A percentile compares a stretch with the other conserved stretches of the same genome.
Conservation (phyloP, 2,888 invertebrate species). For the Craniophora ligustri region DNA sequence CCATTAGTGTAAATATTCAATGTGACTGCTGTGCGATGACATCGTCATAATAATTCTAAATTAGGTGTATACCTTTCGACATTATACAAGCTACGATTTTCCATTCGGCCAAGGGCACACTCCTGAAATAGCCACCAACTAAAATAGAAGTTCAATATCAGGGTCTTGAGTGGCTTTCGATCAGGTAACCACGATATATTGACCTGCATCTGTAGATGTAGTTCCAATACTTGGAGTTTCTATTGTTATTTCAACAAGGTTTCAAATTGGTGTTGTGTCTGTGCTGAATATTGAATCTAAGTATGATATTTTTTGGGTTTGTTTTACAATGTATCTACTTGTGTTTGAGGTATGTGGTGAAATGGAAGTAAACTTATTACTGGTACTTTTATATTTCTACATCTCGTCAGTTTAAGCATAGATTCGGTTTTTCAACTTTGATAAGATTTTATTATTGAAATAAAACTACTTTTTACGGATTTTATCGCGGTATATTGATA, state of each 20-base stretch:
- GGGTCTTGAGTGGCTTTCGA: constrained; percentile 39
- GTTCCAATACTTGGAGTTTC: constrained; percentile 17
- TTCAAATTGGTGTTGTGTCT: constrained; percentile 44
- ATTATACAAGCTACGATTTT: constrained; percentile 51
- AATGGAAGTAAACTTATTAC: too few species aligned
- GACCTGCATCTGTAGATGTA: constrained; percentile 36
- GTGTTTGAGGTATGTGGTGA: background rate
- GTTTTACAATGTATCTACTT: background rate
- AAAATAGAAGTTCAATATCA: constrained; percentile 65
- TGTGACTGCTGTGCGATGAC: background rate
- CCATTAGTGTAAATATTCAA: too few species aligned
- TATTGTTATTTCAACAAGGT: constrained; percentile 55
- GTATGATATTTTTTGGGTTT: constrained; percentile 10
- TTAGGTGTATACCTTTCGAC: constrained; percentile 26
- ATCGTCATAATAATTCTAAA: background rate
- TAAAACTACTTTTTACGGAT: too few species aligned
- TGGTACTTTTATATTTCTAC: too few species aligned
- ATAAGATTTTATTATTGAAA: too few species aligned
- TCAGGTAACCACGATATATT: constrained; percentile 38
- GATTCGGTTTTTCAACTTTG: too few species aligned
- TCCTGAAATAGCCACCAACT: constrained; percentile 55
- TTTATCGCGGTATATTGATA: too few species aligned
- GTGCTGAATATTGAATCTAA: constrained; percentile 28
- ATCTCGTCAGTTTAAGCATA: too few species aligned
- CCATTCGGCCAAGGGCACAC: constrained; percentile 49